These are phyloP conservation scores for Dendrocincla tyrannina DNA, from an alignment of 2,797 vertebrate species.

Conservation along the genomic window DNA sequence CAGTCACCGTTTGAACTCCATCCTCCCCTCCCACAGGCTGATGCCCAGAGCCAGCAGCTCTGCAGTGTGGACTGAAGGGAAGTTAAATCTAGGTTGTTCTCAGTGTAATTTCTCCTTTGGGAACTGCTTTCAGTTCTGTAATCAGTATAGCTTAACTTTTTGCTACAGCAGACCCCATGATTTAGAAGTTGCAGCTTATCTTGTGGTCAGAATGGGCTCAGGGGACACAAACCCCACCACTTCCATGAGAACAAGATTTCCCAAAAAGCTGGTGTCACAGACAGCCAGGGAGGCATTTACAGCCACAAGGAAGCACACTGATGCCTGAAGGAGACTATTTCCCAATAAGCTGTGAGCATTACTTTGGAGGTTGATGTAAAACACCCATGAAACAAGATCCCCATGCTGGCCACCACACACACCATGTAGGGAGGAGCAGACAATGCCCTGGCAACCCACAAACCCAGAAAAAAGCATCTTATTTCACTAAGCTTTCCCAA, in stretches of 20 bases:
- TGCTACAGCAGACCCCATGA: background rate
- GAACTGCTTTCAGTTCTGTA: background rate
- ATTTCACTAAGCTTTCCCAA: background rate
- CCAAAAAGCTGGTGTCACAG: background rate
- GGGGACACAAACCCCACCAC: background rate
- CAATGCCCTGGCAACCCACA: conserved; percentile 21
- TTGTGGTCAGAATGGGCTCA: rapidly evolving
- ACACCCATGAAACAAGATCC: background rate
- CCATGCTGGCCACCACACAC: background rate
- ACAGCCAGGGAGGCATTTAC: background rate
- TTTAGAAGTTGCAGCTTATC: background rate
- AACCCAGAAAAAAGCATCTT: background rate
- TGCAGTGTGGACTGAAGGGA: background rate
- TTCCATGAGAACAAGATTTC: background rate
- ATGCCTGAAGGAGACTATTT: background rate
- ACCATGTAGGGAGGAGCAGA: background rate
- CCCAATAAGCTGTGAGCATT: background rate
- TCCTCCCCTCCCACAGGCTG: background rate
- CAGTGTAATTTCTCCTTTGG: background rate
- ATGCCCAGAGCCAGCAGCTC: background rate
- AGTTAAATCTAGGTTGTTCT: background rate
- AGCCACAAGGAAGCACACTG: background rate
- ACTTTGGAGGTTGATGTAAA: background rate
- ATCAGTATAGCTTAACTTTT: background rate
- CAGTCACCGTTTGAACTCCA: background rate